Conservation (phyloP, 2,113 vertebrate genomes). For the Hiodon alosoides region DNA sequence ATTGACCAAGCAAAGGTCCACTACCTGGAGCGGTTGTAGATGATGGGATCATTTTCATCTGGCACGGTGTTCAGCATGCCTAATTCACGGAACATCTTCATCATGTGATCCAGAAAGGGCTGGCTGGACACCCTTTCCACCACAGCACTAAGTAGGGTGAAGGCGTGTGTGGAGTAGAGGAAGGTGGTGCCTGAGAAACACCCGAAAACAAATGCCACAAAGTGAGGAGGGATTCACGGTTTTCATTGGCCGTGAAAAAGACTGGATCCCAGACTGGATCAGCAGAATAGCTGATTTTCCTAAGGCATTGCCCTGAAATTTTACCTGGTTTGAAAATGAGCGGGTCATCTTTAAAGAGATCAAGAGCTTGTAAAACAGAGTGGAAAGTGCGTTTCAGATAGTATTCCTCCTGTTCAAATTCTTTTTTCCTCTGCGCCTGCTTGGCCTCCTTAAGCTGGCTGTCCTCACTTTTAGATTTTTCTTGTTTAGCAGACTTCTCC, state of each 20-base stretch:
- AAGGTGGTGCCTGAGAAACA: constrained; percentile 77
- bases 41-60: constrained; percentile 87
- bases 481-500: constrained; percentile 40
- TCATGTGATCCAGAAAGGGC: constrained; percentile 86
- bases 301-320: not conserved
- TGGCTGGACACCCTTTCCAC: constrained; percentile 81
- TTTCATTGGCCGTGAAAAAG: not conserved
- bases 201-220: too few species aligned
- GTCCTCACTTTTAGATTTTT: constrained; percentile 47
- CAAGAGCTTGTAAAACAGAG: constrained; percentile 76
- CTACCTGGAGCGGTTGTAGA: constrained; percentile 95
- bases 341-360: constrained; percentile 91
- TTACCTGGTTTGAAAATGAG: constrained; percentile 93
- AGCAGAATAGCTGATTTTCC: not conserved
- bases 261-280: not conserved
- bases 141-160: constrained; percentile 84
- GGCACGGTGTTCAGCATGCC: constrained; percentile 86
- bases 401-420: constrained; percentile 87
- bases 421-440: constrained; percentile 64
- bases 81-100: constrained; percentile 82
- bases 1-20: not conserved
- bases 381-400: constrained; percentile 89
- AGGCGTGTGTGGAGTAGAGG: constrained; percentile 93
- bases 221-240: too few species aligned
- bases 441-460: constrained; percentile 44